Evolutionary conservation across 2,797 vertebrate genomes (phyloP), one percentile per base, ranked within the genome.

Genomic region (Echiichthys vipera): DNA sequence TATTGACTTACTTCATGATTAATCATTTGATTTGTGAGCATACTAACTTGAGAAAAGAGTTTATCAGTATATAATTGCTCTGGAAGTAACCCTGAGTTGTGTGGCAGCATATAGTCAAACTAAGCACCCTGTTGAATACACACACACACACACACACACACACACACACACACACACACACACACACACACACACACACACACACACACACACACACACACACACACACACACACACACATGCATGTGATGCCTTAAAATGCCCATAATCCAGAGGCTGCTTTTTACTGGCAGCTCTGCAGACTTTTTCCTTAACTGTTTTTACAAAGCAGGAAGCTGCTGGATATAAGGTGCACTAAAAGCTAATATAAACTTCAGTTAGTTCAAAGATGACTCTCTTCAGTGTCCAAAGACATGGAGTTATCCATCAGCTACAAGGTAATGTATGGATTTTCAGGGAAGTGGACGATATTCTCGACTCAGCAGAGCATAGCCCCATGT

Each of bases 371-470:
- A 77, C 29, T 63, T 32, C 57, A 65, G 55, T 54, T 30, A 24
- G 69, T 66, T 84, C 69, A 81, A 65, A 80, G 74, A 80, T 42
- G 55, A 50, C 70, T 73, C 58, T 75, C 36, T 69, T n/a, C 25
- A 34, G 70, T 66, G 45, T 46, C 51, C 30, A 25, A 57, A 71
- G 67, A 72, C 74, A 59, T 22, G n/a, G 54, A 73, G 57, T 68
- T 65, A 75, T 74, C 75, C 75, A 71, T 78, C 74, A 58, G 76
- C 62, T 54, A 0, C 13, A 20, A 24, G 49, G 57, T 54, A 45
- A 74, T 66, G 68, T 80, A 61, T 66, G 64, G 56, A 62, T 74
- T 81, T 78, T 81, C 65, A 74, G 78, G n/a, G 62, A 85, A 81
- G 71, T 59, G 59, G 66, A 64, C 27, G 17, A 40, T 63, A 59